A percentile compares a stretch with the other conserved stretches of the same genome.
Evolutionary conservation across 2,888 invertebrate species (phyloP).

Genomic region (Drosophila paranaensis): DNA sequence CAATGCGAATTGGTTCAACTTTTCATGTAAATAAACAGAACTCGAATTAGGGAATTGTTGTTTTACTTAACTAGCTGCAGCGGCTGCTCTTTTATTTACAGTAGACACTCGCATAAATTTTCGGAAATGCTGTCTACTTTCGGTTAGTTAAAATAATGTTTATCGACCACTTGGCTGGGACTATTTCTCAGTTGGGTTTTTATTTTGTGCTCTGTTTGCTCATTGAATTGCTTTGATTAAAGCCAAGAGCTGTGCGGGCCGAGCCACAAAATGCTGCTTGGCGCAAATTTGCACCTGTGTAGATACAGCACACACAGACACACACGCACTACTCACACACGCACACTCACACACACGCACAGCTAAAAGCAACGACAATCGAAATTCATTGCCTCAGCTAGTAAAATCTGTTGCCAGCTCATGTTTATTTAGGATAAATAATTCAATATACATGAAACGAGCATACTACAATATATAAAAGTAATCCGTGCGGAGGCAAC

Average conservation of each 20-base stretch:
- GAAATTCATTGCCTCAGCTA: constrained; percentile 50
- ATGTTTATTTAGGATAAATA: constrained; percentile 79
- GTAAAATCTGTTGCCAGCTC: constrained; percentile 69
- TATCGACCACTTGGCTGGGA: constrained; percentile 13
- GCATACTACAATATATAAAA: constrained; percentile 33
- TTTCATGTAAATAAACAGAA: neutral
- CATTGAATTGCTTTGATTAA: constrained; percentile 55
- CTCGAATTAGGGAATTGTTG: neutral
- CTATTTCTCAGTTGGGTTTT: constrained; percentile 6
- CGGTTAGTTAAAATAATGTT: constrained; percentile 12
- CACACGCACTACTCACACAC: neutral
- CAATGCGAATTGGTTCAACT: neutral
- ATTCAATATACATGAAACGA: constrained; percentile 70
- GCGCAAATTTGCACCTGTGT: constrained; percentile 43
- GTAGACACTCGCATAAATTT: neutral
- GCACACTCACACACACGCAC: no score
- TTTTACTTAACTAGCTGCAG: neutral
- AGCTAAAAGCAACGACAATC: constrained; percentile 32
- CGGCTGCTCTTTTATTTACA: neutral
- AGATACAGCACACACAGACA: constrained; percentile 13
- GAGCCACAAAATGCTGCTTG: constrained; percentile 26
- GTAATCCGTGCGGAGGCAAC: constrained; percentile 39
- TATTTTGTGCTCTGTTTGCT: constrained; percentile 28
- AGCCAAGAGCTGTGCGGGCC: constrained; percentile 27
- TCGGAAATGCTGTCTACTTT: neutral